Evolutionary conservation across 2,797 vertebrate species (phyloP).

Genomic region (Pelobates cultripes): DNA sequence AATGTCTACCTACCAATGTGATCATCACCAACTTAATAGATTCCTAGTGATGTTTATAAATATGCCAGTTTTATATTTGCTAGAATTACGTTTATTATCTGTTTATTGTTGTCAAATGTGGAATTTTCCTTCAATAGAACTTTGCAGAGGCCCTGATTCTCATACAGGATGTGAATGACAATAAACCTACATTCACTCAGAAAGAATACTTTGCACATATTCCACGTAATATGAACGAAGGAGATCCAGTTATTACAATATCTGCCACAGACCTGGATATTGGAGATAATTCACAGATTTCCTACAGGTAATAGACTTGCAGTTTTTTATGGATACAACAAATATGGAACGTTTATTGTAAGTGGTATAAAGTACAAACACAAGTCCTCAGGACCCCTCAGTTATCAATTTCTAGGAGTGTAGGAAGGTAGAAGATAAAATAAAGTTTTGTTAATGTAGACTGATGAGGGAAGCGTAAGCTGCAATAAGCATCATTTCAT

Average conservation of each 20-base stretch:
- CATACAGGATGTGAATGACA: conserved; percentile 75
- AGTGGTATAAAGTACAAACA: too few relatives aligned
- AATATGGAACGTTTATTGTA: too few relatives aligned
- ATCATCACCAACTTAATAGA: too few relatives aligned
- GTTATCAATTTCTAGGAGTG: too few relatives aligned
- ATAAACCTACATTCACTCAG: conserved; percentile 71
- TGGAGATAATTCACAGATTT: conserved; percentile 71
- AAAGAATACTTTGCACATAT: conserved; percentile 63
- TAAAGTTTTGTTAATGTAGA: background rate
- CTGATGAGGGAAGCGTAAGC: too few relatives aligned
- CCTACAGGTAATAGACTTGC: conserved; percentile 70
- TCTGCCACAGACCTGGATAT: conserved; percentile 70
- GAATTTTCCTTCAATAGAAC: conserved; percentile 64
- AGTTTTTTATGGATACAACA: conserved; percentile 5
- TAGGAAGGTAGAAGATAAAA: background rate
- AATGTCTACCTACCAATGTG: too few relatives aligned
- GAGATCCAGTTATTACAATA: conserved; percentile 67
- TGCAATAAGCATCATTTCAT: too few relatives aligned
- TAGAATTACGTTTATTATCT: background rate
- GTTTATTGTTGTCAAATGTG: background rate
- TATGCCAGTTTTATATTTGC: too few relatives aligned
- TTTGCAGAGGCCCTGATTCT: conserved; percentile 68
- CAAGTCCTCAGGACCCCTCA: too few relatives aligned
- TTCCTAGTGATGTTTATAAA: too few relatives aligned
- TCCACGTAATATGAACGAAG: conserved; percentile 64